Base-by-base conservation (phyloP, 2,888 invertebrate species). In the Drosophila yooni region DNA sequence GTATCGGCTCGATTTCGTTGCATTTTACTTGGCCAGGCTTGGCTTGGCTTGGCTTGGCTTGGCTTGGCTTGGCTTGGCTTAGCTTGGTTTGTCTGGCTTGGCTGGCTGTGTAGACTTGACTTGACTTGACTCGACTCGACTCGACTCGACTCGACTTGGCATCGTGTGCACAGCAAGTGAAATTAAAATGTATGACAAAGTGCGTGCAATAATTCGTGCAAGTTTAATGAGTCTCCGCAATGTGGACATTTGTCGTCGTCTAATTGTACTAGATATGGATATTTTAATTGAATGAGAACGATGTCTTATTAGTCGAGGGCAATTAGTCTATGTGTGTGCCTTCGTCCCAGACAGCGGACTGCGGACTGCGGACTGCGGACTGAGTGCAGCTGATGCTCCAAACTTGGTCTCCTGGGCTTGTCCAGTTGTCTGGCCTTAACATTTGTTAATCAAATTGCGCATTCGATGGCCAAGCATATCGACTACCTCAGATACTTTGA, bases 141-240 rank as follows among this genome's bases (percentile, higher is more conserved):
- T 43, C 43, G 36, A 25, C 52, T 27, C 11, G 48, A 6, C 46
- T 56, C 21, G 56, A 29, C 48, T 53, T 61, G 71, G 64, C 76
- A 60, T 65, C 66, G 73, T 76, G 67, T 68, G 65, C 53, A 59
- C 51, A 62, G 63, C 75, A 78, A 88, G 82, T 89, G 91, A 92
- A 92, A 92, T 92, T 92, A 91, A 92, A 92, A 92, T 92, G 92
- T 92, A 92, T 91, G 92, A 91, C 91, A 91, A 91, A 90, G 91
- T 92, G 91, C 92, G 92, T 92, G 92, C 91, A 92, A 90, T 91
- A 92, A 92, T 92, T 91, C 92, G 89, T 91, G 86, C 92, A 90
- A 91, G 87, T 88, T 88, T 88, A 89, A 88, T 88, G 89, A 88
- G 88, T 84, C 88, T 74, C 71, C 74, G 77, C 85, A 85, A 88